Evolutionary conservation across 2,888 invertebrate species (phyloP).

Genomic region (Magallana nippona): DNA sequence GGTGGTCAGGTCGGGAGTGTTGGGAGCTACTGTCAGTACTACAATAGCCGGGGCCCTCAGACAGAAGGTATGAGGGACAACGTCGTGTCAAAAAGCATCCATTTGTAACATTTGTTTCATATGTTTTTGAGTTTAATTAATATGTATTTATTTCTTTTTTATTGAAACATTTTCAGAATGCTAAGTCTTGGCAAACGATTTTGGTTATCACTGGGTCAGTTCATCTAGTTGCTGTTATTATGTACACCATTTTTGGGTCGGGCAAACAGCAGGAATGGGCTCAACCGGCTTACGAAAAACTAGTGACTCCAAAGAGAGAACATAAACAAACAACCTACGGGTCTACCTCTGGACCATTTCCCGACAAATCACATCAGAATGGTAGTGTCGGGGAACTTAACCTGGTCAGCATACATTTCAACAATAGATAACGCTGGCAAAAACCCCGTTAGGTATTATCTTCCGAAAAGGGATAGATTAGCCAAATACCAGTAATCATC

Average conservation of each 20-base stretch:
- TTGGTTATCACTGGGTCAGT: conserved; percentile 62
- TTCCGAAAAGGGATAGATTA: too few species aligned
- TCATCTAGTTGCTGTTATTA: conserved; percentile 64
- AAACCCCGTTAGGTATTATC: too few species aligned
- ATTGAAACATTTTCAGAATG: conserved; percentile 3
- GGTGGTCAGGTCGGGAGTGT: conserved; percentile 58
- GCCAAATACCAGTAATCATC: background rate
- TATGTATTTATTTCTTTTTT: too few species aligned
- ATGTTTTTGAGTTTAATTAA: too few species aligned
- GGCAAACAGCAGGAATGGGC: conserved; percentile 66
- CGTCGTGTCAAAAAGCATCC: too few species aligned
- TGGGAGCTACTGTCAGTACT: conserved; percentile 60
- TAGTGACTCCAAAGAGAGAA: background rate
- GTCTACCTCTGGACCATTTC: background rate
- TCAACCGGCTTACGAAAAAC: background rate
- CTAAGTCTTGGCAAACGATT: conserved; percentile 57
- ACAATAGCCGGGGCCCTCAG: conserved; percentile 31
- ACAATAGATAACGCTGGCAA: too few species aligned
- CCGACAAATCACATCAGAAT: background rate
- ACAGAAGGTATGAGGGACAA: background rate
- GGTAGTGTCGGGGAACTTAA: background rate
- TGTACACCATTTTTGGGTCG: conserved; percentile 65
- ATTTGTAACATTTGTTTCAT: too few species aligned
- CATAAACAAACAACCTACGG: background rate
- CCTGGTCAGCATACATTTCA: background rate